phyloP scores from a whole-genome alignment of 2,888 invertebrate genomes.

The Hyles lineata region DNA sequence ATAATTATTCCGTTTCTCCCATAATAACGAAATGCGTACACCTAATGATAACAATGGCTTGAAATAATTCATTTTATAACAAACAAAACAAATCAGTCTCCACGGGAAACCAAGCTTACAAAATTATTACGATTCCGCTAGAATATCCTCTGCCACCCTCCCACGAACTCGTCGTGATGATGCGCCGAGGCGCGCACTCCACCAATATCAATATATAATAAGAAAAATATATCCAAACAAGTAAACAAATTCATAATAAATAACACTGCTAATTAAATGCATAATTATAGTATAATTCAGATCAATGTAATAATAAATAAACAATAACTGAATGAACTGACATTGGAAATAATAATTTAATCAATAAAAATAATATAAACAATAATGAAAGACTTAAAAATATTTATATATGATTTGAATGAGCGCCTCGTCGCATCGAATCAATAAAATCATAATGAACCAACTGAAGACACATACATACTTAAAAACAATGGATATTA shows the following conservation, averaged over 20 bases:
- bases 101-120: slow-evolving; percentile 23
- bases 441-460: slow-evolving; percentile 1
- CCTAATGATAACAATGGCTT: slow-evolving; percentile 50
- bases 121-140: slow-evolving; percentile 23
- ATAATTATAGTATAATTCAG: no score
- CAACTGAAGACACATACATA: slow-evolving; percentile 22
- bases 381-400: no score
- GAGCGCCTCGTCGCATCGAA: slow-evolving; percentile 31
- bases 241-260: no score
- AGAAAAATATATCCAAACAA: no score
- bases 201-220: neutral
- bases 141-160: slow-evolving; percentile 21
- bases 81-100: slow-evolving; percentile 68
- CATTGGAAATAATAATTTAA: no score
- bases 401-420: neutral
- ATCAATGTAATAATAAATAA: no score
- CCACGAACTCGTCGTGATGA: neutral
- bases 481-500: slow-evolving; percentile 26
- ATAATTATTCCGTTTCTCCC: slow-evolving; percentile 23
- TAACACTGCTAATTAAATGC: no score
- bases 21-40: slow-evolving; percentile 31
- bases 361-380: no score
- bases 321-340: no score
- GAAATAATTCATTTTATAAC: slow-evolving; percentile 29
- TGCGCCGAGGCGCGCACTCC: neutral